Conservation (phyloP, 2,113 vertebrate species). For the Pseudonaja textilis region DNA sequence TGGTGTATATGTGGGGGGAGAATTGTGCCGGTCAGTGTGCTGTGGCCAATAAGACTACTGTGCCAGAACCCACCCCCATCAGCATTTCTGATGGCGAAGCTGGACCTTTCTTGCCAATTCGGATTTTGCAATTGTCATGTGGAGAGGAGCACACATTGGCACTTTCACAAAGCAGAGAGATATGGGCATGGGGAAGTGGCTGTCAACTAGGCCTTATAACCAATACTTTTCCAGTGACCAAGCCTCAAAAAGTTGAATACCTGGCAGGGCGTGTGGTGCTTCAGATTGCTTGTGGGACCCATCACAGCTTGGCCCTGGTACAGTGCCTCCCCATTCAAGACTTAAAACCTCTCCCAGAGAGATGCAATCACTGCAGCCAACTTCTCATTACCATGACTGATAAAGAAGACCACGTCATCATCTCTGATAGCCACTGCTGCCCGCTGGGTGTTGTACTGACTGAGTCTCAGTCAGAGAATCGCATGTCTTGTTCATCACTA, state of each 20-base stretch:
- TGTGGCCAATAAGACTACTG: slow-evolving; percentile 68
- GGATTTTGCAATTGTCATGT: slow-evolving; percentile 86
- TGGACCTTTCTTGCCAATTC: slow-evolving; percentile 71
- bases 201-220: slow-evolving; percentile 85
- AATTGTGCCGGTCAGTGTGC: slow-evolving; percentile 92
- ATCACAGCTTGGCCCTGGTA: slow-evolving; percentile 91
- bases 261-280: slow-evolving; percentile 86
- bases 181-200: slow-evolving; percentile 97
- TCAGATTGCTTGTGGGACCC: slow-evolving; percentile 89
- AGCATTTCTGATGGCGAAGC: slow-evolving; percentile 78
- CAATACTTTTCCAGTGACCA: slow-evolving; percentile 80
- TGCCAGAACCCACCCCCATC: slow-evolving; percentile 83
- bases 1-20: slow-evolving; percentile 94
- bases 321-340: slow-evolving; percentile 81
- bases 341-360: slow-evolving; percentile 81
- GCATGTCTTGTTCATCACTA: neutral
- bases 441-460: slow-evolving; percentile 79
- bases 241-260: slow-evolving; percentile 89
- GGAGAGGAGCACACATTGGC: slow-evolving; percentile 91
- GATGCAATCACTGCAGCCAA: slow-evolving; percentile 92
- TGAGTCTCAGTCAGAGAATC: slow-evolving; percentile 63
- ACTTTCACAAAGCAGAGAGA: slow-evolving; percentile 82
- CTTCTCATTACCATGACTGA: slow-evolving; percentile 96
- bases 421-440: slow-evolving; percentile 94
- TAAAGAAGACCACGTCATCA: slow-evolving; percentile 98